Evolutionary conservation across 2,113 vertebrate genomes (phyloP).

Genomic region (Dermatemys mawii): DNA sequence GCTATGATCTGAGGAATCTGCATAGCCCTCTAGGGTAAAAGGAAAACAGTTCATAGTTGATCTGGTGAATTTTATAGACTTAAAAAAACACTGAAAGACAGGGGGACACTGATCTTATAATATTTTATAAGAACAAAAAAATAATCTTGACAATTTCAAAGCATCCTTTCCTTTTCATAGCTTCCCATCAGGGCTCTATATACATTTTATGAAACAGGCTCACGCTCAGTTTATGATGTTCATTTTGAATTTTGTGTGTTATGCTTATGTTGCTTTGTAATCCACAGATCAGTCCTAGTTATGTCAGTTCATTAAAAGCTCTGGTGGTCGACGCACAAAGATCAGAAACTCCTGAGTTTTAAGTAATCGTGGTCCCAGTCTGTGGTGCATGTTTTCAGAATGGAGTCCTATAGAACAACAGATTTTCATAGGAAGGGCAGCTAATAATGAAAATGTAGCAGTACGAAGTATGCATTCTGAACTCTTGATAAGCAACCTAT

Average conservation of each 20-base stretch:
- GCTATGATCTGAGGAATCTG: conserved; percentile 59
- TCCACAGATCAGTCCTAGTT: conserved; percentile 33
- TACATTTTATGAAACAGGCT: not conserved
- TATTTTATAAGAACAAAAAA: conserved; percentile 48
- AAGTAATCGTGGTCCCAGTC: not conserved
- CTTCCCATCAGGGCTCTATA: conserved; percentile 18
- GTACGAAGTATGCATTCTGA: not conserved
- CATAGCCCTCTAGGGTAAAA: conserved; percentile 22
- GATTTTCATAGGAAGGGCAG: not conserved
- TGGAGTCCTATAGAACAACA: not conserved
- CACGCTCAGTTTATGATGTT: conserved; percentile 12
- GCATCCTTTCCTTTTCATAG: conserved; percentile 40
- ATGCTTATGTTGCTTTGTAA: conserved; percentile 43
- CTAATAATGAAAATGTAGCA: not conserved
- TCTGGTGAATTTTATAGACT: conserved; percentile 45
- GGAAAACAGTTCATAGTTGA: conserved; percentile 52
- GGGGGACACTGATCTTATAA: not conserved
- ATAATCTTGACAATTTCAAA: conserved; percentile 49
- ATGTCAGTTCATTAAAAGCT: conserved; percentile 49
- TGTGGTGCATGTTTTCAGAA: not conserved
- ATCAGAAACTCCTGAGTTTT: conserved; percentile 15
- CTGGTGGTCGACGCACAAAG: conserved; percentile 39
- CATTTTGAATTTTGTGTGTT: not conserved
- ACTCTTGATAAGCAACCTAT: too few species aligned
- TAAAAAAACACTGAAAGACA: conserved; percentile 29